Base-by-base conservation (phyloP, 2,888 invertebrate genomes). In the Drosophila hamatofila region DNA sequence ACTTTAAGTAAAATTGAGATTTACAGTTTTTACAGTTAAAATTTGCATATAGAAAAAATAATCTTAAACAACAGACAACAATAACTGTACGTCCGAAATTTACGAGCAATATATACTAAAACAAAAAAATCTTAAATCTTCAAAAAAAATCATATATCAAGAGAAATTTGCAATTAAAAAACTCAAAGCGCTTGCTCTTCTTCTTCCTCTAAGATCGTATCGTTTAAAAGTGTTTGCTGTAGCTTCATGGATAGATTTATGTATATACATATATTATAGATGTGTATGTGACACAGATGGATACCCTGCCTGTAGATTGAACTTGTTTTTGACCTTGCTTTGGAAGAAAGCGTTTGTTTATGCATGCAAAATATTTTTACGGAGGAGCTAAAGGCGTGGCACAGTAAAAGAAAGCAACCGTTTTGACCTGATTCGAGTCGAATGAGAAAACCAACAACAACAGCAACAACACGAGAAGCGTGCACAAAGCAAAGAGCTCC, bases 341-440 rank as follows among this genome's bases (percentile, higher is more conserved):
- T 25, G 25, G 60, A 73, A 72, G 58, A 72, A 76, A 77, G 69
- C 72, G 62, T 39, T 54, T 54, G 70, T 58, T 69, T 56, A 33
- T 61, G 66, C 54, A 78, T 71, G 71, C 64, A 71, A 71, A 78
- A 78, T 78, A 52, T 61, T 8, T 52, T 33, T 49, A 42, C 14
- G 23, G 44, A 21, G 55, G 41, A 42, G 57, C 18, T 3, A 25
- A 23, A 63, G 83, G 86, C 78, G 84, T 84, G 84, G 75, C 75
- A 66, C 75, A 64, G 80, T 51, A 74, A 82, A 87, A 84, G 88
- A 87, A 87, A 84, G 85, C 85, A 82, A 84, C 88, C 73, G 83
- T 81, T 88, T 82, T 85, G 84, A 84, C 84, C 84, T 88, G 79
- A 88, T 84, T 84, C 70, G 44, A 61, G 35, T 6, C 61, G 62